phyloP scores from a whole-genome alignment of 1,140 invertebrate genomes.

The Stenopsyche tienmushanensis region DNA sequence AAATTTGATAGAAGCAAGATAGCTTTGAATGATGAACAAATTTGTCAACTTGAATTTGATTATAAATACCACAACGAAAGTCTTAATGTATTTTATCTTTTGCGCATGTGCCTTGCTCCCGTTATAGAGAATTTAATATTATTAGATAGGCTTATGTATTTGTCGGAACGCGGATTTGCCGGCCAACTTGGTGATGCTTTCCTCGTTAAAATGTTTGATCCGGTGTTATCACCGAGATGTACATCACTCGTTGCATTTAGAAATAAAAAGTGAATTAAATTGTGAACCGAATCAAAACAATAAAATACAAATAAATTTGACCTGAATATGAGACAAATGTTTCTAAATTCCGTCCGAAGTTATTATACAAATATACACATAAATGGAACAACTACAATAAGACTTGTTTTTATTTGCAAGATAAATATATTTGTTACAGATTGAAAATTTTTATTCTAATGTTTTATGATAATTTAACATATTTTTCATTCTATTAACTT shows the following conservation, averaged over 20 bases:
- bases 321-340: no score
- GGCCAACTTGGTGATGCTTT: constrained; percentile 62
- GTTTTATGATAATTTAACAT: no score
- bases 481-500: no score
- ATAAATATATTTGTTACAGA: no score
- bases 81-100: constrained; percentile 77
- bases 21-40: no score
- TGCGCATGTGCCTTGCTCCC: constrained; percentile 78
- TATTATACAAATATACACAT: no score
- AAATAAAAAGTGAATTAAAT: constrained; percentile 14
- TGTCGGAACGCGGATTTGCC: constrained; percentile 66
- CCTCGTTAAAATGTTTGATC: constrained; percentile 74
- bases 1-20: constrained; percentile 45
- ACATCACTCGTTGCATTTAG: constrained; percentile 65
- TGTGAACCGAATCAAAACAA: no score
- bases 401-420: no score
- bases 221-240: constrained; percentile 73
- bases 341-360: no score
- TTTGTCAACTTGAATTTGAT: constrained; percentile 49
- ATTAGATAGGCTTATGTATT: constrained; percentile 79
- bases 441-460: no score
- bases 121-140: constrained; percentile 83
- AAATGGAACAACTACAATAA: no score
- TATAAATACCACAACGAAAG: constrained; percentile 59
- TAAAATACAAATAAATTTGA: no score